Conservation (phyloP, 2,797 vertebrate species). For the Valencia hispanica region DNA sequence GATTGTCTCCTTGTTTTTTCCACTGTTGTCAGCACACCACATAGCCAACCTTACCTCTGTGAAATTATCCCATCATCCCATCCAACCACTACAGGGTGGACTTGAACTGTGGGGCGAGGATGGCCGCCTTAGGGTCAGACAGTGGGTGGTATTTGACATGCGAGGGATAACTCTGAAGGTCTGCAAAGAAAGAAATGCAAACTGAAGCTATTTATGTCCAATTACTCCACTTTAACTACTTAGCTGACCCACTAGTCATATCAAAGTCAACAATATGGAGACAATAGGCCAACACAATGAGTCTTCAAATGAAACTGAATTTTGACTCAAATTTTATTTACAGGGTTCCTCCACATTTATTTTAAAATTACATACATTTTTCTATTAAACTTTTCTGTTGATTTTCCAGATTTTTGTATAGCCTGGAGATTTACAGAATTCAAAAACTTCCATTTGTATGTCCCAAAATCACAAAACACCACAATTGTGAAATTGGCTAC, state of each 20-base stretch:
- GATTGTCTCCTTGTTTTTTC: conserved; percentile 16
- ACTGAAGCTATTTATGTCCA: conserved; percentile 16
- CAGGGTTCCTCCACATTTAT: background rate
- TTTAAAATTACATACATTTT: background rate
- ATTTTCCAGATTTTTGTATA: background rate
- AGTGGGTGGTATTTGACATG: conserved; percentile 30
- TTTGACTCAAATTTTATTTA: background rate
- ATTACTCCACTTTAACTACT: conserved; percentile 10
- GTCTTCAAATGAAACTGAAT: conserved; percentile 7
- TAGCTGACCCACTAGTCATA: conserved; percentile 47
- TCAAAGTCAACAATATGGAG: conserved; percentile 61
- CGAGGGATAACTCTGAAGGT: background rate
- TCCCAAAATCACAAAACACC: background rate
- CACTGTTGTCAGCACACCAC: conserved; percentile 76
- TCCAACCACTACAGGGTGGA: conserved; percentile 25
- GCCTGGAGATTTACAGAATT: background rate
- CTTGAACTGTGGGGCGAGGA: conserved; percentile 26
- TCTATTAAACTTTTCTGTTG: background rate
- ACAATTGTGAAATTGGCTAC: background rate
- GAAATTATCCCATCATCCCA: conserved; percentile 40
- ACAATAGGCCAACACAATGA: conserved; percentile 51
- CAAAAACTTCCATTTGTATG: background rate
- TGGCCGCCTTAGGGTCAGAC: conserved; percentile 32
- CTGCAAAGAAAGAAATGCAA: conserved; percentile 9
- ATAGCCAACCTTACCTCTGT: conserved; percentile 82